Base-by-base conservation (phyloP, 2,888 invertebrate species). In the Aspidiotus destructor region DNA sequence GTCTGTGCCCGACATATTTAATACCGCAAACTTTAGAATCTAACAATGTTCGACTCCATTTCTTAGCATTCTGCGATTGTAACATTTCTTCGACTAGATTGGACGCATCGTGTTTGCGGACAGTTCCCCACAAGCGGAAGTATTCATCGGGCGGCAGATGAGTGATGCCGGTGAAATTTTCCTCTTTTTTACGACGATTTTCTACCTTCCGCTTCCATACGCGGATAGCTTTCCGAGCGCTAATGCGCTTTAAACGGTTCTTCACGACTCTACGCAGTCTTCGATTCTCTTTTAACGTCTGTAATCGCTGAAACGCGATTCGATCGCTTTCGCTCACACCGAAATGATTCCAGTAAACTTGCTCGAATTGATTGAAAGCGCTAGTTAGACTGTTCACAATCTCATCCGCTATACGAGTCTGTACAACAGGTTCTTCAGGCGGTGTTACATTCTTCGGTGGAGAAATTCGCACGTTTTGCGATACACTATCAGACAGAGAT, bases 161-260 rank as follows among this genome's bases (percentile, higher is more conserved):
- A 6, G 58, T 58, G 17, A 65, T 58, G 9, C 58, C 65, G n/a
- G 58, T 58, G 48, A 65, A 65, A 28, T 65, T 55, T 16, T 65
- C 65, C 9, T 58, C 58, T 28, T 48, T 57, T n/a, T 57, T 15
- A 42, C 57, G 41, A n/a, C 57, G 28, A 7, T 28, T 3, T 11
- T 65, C 57, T 13, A 58, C 17, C 28, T 65, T 65, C 40, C 44
- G 40, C 15, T 28, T 42, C 65, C 65, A 65, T 42, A 65, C 11
- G 17, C 65, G 58, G 0, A 58, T 58, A 16, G 48, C 54, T 44
- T 65, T 65, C 15, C 15, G 42, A 15, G 65, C 65, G 44, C 58
- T 65, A n/a, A 44, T 65, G 7, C 57, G 44, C 48, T 58, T 65
- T 58, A 65, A 57, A 1, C 58, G 58, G 13, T 48, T 42, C 10